These are phyloP conservation scores for Myiagra hebetior DNA, from an alignment of 2,113 vertebrate species.

Conservation along the genomic window DNA sequence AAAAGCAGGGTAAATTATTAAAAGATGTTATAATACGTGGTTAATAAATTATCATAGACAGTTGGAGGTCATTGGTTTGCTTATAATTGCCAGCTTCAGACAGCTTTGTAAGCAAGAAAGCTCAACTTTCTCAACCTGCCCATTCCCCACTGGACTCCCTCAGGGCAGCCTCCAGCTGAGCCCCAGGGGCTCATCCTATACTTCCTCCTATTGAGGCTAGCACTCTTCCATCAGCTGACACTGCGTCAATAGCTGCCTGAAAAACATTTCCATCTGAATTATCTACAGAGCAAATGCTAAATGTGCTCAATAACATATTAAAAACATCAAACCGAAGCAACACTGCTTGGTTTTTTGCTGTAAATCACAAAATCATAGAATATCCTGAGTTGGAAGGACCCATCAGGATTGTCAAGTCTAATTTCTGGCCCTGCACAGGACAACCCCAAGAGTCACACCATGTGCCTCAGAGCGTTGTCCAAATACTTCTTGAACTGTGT, in stretches of 20 bases:
- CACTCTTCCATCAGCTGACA: neutral
- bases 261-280: neutral
- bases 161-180: neutral
- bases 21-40: neutral
- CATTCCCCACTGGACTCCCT: neutral
- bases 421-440: neutral
- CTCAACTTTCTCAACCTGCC: neutral
- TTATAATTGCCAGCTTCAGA: neutral
- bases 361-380: neutral
- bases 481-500: neutral
- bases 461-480: neutral
- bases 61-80: neutral
- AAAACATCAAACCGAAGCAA: neutral
- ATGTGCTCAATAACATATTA: neutral
- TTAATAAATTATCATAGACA: slow-evolving; percentile 11
- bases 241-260: neutral
- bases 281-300: neutral
- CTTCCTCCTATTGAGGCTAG: neutral
- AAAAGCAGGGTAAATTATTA: slow-evolving; percentile 15
- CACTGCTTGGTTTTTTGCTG: neutral
- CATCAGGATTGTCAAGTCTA: neutral
- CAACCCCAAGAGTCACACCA: neutral
- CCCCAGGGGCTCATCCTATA: neutral
- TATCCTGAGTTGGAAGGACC: neutral
- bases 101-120: neutral